Conservation (phyloP, 2,113 vertebrate species). For the Nicator chloris region DNA sequence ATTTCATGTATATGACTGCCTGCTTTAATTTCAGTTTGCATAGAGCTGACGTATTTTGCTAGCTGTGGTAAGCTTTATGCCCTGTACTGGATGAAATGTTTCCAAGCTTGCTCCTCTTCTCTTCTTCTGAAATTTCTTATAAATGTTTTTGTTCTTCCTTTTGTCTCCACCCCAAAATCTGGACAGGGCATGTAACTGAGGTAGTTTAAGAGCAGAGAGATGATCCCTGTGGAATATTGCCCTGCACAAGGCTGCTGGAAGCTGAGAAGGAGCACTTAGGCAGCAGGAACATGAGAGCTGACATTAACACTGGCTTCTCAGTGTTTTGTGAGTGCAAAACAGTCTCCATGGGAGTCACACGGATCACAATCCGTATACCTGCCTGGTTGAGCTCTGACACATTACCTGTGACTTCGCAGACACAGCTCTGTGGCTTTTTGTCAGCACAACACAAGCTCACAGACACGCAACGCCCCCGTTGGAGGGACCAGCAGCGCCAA, state of each 20-base stretch:
- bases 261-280: background rate
- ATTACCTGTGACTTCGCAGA: background rate
- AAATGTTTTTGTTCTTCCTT: background rate
- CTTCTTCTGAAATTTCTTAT: background rate
- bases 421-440: background rate
- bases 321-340: background rate
- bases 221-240: accelerated
- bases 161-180: too few species aligned
- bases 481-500: background rate
- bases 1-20: background rate
- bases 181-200: too few species aligned
- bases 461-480: accelerated
- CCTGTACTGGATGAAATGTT: background rate
- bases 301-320: background rate
- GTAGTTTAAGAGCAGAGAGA: accelerated
- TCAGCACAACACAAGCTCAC: background rate
- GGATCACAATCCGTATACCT: background rate
- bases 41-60: background rate
- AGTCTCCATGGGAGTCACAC: background rate
- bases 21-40: background rate
- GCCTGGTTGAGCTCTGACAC: background rate
- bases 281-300: background rate
- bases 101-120: background rate
- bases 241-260: background rate
- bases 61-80: background rate